Base-by-base conservation (phyloP, 1,140 invertebrate genomes). In the Babylonia areolata region DNA sequence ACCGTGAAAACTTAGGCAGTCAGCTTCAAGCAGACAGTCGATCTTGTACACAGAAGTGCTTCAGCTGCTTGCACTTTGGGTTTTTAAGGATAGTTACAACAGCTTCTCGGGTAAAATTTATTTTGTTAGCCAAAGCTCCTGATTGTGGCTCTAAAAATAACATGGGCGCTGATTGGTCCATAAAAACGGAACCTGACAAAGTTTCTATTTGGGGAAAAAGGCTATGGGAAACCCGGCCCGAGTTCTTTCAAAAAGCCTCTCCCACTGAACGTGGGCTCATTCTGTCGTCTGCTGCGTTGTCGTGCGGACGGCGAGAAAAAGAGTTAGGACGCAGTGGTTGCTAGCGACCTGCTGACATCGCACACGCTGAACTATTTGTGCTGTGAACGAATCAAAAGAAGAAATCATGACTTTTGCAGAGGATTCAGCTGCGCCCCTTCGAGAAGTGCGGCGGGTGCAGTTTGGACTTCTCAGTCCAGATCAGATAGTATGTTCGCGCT, bases 391-490 rank as follows among this genome's bases (percentile, higher is more conserved):
- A 75, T 15, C 0, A 3, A 31, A 54, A 54, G 40, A 80, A 80
- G 31, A 54, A 9, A 89, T 84, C 87, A 94, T 93, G 92, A 91
- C 92, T 71, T 90, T 91, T 85, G 91, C 90, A 6, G 91, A 90
- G 3, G 98, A 99, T 93, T 99, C 98, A 0, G 98, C 98, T 95
- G 99, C 98, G 91, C 97, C 99, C 33, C 92, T 99, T 91, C 96
- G 97, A 91, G 97, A 96, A 88, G 98, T 99, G 78, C 99, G 99
- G 95, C 96, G 97, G 93, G 97, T 99, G 77, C 99, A 99, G 95
- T 99, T 99, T 95, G 99, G 99, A 84, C 99, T 99, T 94, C 95
- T 99, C 89, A 97, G 98, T 92, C 98, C 99, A 89, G 99, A 99
- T 97, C 99, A 99, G 96, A 98, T 99, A 92, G 98, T 99, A 96